Evolutionary conservation across 2,113 vertebrate species (phyloP).

Genomic region (Petroica traversi): DNA sequence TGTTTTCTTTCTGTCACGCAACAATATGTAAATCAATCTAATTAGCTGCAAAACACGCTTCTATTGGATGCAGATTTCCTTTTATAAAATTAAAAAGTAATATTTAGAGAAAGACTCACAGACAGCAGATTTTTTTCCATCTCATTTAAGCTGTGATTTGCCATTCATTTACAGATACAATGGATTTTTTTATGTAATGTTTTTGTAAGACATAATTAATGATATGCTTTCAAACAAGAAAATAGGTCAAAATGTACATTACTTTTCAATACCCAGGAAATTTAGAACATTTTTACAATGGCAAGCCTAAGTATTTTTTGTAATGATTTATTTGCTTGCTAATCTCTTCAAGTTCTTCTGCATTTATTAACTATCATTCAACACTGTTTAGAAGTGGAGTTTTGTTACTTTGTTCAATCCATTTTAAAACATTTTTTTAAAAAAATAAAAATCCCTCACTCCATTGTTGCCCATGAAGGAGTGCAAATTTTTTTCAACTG

Average conservation of each 20-base stretch:
- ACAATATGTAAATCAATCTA: constrained; percentile 46
- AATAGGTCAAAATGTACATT: constrained; percentile 52
- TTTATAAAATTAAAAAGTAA: constrained; percentile 34
- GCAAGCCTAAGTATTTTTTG: constrained; percentile 31
- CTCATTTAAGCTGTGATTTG: constrained; percentile 53
- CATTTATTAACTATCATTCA: not conserved
- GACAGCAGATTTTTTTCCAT: constrained; percentile 33
- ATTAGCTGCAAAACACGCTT: constrained; percentile 22
- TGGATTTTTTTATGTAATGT: constrained; percentile 21
- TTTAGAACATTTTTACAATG: constrained; percentile 7
- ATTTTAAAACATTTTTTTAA: not conserved
- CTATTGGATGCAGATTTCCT: constrained; percentile 18
- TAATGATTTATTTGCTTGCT: constrained; percentile 46
- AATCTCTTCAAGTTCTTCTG: constrained; percentile 10
- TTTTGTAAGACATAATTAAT: constrained; percentile 61
- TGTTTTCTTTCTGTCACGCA: constrained; percentile 13
- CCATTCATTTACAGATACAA: constrained; percentile 37
- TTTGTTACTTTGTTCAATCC: not conserved
- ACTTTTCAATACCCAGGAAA: constrained; percentile 19
- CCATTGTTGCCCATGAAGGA: not conserved
- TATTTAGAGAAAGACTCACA: constrained; percentile 49
- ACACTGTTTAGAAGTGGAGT: not conserved
- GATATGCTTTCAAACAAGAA: constrained; percentile 52
- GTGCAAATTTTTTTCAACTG: not conserved
- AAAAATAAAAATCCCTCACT: not conserved